Evolutionary conservation across 2,797 vertebrate genomes (phyloP).

Genomic region (Pangasius macronema): DNA sequence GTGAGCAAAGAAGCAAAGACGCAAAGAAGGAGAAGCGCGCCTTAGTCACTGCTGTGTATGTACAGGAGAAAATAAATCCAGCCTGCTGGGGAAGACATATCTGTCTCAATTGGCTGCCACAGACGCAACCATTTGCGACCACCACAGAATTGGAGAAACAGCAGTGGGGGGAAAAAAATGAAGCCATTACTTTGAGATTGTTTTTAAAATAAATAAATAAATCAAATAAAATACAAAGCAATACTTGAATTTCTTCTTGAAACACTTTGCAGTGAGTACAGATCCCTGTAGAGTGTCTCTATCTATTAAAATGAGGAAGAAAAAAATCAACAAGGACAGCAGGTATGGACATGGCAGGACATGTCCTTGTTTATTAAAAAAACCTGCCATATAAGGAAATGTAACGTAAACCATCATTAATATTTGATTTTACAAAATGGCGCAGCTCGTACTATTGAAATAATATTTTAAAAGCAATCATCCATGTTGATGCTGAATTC

Average conservation of each 20-base stretch:
- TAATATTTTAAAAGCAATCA: neutral
- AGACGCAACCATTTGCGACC: constrained; percentile 46
- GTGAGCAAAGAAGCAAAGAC: neutral
- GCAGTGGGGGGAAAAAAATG: neutral
- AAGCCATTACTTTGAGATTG: neutral
- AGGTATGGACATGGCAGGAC: neutral
- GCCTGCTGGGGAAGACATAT: constrained; percentile 59
- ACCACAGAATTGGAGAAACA: neutral
- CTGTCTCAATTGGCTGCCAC: constrained; percentile 43
- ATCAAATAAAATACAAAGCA: neutral
- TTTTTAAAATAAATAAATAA: neutral
- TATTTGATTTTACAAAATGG: neutral
- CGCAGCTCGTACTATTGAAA: neutral
- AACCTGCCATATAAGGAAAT: neutral
- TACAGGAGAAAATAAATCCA: constrained; percentile 52
- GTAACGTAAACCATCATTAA: neutral
- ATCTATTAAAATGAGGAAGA: neutral
- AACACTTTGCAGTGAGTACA: neutral
- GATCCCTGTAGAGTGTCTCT: neutral
- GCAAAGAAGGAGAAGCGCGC: neutral
- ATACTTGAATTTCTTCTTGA: neutral
- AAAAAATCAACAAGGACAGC: neutral
- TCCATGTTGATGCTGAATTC: neutral
- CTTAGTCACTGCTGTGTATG: constrained; percentile 20
- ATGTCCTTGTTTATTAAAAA: no score